Percentiles rank a stretch among this genome's conserved stretches.
Evolutionary conservation across 2,797 vertebrate genomes (phyloP).

Genomic region (Ceryle rudis): DNA sequence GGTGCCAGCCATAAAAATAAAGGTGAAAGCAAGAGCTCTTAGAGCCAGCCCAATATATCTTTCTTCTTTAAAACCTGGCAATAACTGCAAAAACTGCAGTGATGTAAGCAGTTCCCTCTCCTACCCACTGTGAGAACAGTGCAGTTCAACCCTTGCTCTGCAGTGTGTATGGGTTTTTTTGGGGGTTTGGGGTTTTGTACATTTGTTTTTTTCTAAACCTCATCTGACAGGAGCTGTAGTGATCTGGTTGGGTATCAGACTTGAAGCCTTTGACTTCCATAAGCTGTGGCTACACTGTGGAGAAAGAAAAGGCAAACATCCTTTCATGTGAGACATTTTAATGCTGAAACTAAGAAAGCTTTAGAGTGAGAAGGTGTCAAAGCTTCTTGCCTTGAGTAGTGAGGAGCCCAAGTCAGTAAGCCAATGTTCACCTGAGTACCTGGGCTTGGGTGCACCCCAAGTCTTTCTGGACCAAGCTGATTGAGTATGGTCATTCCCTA

Average conservation of each 20-base stretch:
- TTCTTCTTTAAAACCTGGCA: background rate
- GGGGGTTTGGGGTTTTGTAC: slow-evolving; percentile 9
- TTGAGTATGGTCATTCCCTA: background rate
- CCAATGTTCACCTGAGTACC: background rate
- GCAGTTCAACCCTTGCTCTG: background rate
- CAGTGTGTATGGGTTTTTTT: background rate
- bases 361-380: background rate
- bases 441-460: background rate
- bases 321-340: background rate
- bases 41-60: background rate
- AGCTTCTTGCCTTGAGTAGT: background rate
- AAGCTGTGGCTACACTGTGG: background rate
- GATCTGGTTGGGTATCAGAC: background rate
- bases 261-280: background rate
- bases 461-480: fast-evolving
- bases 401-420: background rate
- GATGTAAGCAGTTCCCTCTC: background rate
- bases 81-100: background rate
- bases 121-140: background rate
- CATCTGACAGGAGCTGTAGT: slow-evolving; percentile 9
- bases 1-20: background rate
- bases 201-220: background rate
- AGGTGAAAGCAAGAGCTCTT: background rate
- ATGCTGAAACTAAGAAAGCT: background rate
- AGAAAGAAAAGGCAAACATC: background rate